A percentile compares a stretch with the other conserved stretches of the same genome.
phyloP scores from a whole-genome alignment of 2,113 vertebrate species.

The Silurus glanis region DNA sequence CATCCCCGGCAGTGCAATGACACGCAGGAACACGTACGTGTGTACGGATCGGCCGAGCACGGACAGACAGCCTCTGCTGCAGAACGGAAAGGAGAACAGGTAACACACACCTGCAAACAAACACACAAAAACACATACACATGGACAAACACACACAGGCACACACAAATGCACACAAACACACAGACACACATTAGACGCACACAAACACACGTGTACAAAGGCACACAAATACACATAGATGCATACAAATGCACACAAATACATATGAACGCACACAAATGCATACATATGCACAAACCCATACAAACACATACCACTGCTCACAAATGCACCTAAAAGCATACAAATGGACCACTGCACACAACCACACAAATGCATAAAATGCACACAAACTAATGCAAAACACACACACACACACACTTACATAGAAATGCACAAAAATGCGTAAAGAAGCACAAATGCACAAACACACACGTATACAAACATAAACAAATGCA shows the following conservation, averaged over 20 bases:
- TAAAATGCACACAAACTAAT: no score
- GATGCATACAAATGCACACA: background rate
- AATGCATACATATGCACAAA: background rate
- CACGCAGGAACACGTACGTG: conserved; percentile 88
- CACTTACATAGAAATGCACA: no score
- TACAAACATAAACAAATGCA: no score
- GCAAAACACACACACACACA: no score
- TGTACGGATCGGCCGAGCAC: conserved; percentile 84
- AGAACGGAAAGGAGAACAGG: conserved; percentile 93
- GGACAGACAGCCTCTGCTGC: conserved; percentile 84
- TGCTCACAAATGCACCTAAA: no score
- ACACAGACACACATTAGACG: background rate
- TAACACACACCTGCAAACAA: conserved; percentile 50
- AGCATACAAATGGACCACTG: no score
- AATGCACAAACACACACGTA: no score
- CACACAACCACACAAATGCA: no score
- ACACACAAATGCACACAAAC: no score
- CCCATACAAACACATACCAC: no score
- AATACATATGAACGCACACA: background rate
- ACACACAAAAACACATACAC: background rate
- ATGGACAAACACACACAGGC: background rate
- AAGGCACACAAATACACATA: background rate
- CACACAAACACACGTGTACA: background rate
- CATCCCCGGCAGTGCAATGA: conserved; percentile 88
- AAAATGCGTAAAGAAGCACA: no score